phyloP scores from a whole-genome alignment of 2,888 invertebrate genomes.

The Melanophora roralis region DNA sequence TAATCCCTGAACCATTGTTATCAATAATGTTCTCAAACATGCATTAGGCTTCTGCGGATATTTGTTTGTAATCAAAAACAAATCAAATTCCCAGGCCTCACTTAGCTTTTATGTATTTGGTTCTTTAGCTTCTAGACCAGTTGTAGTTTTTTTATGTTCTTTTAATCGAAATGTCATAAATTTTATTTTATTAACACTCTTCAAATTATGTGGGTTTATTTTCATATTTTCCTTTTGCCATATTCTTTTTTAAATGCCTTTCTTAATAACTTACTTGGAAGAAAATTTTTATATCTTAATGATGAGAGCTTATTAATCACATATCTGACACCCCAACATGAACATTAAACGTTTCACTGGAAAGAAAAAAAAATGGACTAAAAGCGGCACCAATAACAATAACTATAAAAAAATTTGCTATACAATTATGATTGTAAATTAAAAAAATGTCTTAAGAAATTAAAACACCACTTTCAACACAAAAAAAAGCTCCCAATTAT shows the following conservation, averaged over 20 bases:
- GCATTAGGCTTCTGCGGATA: slow-evolving; percentile 24
- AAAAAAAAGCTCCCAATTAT: background rate
- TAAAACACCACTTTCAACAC: slow-evolving; percentile 41
- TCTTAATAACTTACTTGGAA: slow-evolving; percentile 14
- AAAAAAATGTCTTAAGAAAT: slow-evolving; percentile 49
- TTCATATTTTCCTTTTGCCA: background rate
- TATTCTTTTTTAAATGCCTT: background rate
- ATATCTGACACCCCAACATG: slow-evolving; percentile 58
- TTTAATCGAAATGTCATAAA: slow-evolving; percentile 57
- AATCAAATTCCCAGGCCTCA: background rate
- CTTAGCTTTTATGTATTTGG: background rate
- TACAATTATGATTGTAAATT: slow-evolving; percentile 56
- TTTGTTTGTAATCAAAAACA: background rate
- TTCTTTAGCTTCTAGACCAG: background rate
- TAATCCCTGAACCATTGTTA: background rate
- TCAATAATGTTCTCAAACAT: slow-evolving; percentile 14
- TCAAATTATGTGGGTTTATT: slow-evolving; percentile 9
- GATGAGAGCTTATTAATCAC: slow-evolving; percentile 61
- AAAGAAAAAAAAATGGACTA: slow-evolving; percentile 20
- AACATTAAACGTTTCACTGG: slow-evolving; percentile 46
- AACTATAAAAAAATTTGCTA: slow-evolving; percentile 19
- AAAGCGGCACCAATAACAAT: slow-evolving; percentile 12
- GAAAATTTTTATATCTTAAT: slow-evolving; percentile 48
- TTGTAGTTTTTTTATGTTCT: slow-evolving; percentile 13
- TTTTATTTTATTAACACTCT: slow-evolving; percentile 35